Evolutionary conservation across 2,797 vertebrate species (phyloP).

Genomic region (Sebastes taczanowskii): DNA sequence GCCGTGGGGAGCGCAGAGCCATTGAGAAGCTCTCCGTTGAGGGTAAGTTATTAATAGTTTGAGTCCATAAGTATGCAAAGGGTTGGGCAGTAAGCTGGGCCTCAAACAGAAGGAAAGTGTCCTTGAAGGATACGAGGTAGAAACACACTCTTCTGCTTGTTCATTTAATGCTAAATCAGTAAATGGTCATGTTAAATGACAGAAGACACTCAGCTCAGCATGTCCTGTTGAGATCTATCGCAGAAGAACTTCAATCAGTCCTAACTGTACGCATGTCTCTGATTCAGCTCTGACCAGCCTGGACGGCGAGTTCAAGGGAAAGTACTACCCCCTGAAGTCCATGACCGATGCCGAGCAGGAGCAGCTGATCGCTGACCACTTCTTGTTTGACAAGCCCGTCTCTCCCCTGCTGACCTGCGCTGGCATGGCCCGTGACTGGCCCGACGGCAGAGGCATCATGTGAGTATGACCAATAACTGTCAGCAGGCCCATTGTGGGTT

Average conservation of each 20-base stretch:
- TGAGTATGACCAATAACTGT: constrained; percentile 58
- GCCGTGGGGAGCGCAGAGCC: constrained; percentile 91
- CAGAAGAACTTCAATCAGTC: not conserved
- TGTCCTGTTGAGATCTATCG: not conserved
- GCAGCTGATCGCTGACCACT: constrained; percentile 95
- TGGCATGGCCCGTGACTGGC: constrained; percentile 98
- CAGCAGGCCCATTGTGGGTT: not conserved
- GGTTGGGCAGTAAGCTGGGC: not conserved
- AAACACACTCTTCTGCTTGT: not conserved
- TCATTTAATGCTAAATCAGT: not conserved
- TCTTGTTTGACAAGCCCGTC: constrained; percentile 97
- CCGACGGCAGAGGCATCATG: constrained; percentile 95
- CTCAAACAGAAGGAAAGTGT: not conserved
- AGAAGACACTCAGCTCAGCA: not conserved
- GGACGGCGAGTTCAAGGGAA: constrained; percentile 94
- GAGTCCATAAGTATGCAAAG: not conserved
- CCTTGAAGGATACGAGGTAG: not conserved
- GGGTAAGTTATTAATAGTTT: constrained; percentile 76
- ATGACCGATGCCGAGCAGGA: constrained; percentile 97
- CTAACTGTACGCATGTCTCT: not conserved
- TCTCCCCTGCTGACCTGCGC: constrained; percentile 94
- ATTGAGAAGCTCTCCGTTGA: constrained; percentile 90
- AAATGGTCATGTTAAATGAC: not conserved
- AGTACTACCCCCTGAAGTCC: constrained; percentile 93
- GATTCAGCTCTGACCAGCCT: constrained; percentile 89